Evolutionary conservation across 2,888 invertebrate species (phyloP).

Genomic region (Latrodectus elegans): DNA sequence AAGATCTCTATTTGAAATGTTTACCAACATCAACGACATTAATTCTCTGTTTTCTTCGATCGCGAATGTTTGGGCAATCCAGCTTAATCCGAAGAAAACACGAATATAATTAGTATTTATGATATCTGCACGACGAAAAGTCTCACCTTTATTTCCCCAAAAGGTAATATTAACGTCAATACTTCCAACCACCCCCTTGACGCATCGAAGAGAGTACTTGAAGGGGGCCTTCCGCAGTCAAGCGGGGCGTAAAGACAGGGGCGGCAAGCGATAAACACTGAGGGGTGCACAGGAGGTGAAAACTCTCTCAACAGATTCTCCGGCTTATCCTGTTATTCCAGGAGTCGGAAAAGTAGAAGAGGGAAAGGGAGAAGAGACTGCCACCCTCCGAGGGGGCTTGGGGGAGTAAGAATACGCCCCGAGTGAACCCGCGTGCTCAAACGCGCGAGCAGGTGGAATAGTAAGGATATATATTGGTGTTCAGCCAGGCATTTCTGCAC

Average conservation of each 20-base stretch:
- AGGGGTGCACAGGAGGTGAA: too few relatives aligned
- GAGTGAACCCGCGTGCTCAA: constrained; percentile 11
- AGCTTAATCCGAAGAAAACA: not conserved
- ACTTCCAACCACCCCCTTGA: constrained; percentile 10
- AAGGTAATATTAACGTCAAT: too few relatives aligned
- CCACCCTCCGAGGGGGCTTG: not conserved
- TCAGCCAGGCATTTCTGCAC: constrained; percentile 7
- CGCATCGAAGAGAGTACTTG: not conserved
- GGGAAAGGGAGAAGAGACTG: not conserved
- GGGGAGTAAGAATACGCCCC: not conserved
- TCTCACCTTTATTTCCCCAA: not conserved
- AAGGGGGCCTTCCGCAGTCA: not conserved
- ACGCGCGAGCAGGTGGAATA: constrained; percentile 33
- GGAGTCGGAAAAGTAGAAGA: constrained; percentile 11
- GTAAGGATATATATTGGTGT: constrained; percentile 25
- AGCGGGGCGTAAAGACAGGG: too few relatives aligned
- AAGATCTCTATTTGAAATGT: too few relatives aligned
- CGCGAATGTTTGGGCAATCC: too few relatives aligned
- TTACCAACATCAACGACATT: too few relatives aligned
- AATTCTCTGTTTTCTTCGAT: too few relatives aligned
- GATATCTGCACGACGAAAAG: not conserved
- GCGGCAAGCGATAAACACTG: too few relatives aligned
- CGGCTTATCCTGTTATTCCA: constrained; percentile 29
- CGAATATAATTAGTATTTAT: not conserved
- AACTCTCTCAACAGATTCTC: not conserved